Percentiles rank a stretch among this genome's conserved stretches.
Conservation (phyloP, 2,113 vertebrate species). For the Dasyornis broadbenti region DNA sequence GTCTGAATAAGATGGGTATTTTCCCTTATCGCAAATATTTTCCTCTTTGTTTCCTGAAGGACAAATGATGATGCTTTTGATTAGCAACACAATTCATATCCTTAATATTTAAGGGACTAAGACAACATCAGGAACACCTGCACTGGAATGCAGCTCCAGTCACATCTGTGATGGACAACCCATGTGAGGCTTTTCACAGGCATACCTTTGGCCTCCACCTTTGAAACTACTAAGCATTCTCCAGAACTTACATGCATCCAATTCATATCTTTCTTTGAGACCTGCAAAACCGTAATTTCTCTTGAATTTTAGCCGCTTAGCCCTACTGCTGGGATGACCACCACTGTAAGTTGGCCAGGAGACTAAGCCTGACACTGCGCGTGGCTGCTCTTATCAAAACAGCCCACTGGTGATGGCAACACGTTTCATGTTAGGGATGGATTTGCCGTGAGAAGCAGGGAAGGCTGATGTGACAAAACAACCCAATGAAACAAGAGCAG, state of each 20-base stretch:
- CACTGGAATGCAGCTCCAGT: not conserved
- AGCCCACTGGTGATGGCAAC: not conserved
- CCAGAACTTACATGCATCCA: not conserved
- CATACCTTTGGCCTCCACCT: not conserved
- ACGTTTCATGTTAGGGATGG: fast-evolving
- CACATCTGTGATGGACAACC: not conserved
- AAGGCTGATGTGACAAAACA: not conserved
- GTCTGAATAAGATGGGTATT: not conserved
- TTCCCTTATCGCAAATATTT: not conserved
- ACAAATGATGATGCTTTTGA: not conserved
- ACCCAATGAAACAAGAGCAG: not conserved
- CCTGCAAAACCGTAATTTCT: not conserved
- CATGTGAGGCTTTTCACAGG: not conserved
- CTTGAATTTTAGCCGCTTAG: not conserved
- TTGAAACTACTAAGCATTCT: not conserved
- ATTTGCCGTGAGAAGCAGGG: not conserved
- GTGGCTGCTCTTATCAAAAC: not conserved
- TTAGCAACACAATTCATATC: not conserved
- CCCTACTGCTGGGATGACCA: not conserved
- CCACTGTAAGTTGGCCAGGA: fast-evolving
- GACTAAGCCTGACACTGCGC: not conserved
- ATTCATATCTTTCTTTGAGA: not conserved
- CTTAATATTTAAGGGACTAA: not conserved
- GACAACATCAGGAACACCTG: not conserved
- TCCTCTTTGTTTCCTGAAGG: not conserved